Conservation (phyloP, 1,140 invertebrate genomes). For the Pseudomyrmex gracilis region DNA sequence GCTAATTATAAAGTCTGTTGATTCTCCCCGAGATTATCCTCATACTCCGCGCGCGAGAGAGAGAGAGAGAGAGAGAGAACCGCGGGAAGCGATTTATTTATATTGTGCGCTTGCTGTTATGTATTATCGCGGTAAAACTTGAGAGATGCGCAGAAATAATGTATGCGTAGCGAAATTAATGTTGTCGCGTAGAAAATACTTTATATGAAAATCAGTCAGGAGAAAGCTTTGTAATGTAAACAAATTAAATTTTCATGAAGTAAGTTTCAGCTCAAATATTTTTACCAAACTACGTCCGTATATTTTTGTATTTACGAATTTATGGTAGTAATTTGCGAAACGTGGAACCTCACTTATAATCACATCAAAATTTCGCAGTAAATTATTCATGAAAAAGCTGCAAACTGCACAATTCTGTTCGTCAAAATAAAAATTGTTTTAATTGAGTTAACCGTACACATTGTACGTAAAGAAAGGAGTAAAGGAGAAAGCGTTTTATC, state of each 20-base stretch:
- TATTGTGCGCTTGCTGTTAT: background rate
- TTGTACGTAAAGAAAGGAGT: no score
- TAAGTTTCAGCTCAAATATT: slow-evolving; percentile 34
- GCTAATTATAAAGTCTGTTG: slow-evolving; percentile 35
- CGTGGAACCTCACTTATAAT: background rate
- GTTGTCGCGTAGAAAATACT: background rate
- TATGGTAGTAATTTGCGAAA: background rate
- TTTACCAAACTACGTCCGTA: background rate
- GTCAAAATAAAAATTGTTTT: background rate
- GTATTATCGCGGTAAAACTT: slow-evolving; percentile 16
- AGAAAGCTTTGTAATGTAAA: background rate
- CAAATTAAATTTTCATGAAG: slow-evolving; percentile 24
- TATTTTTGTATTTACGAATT: background rate
- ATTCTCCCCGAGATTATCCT: slow-evolving; percentile 10
- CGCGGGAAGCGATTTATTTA: background rate
- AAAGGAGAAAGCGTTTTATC: background rate
- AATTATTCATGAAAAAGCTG: slow-evolving; percentile 16
- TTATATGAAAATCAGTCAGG: slow-evolving; percentile 5
- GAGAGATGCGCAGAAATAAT: background rate
- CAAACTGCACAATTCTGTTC: background rate
- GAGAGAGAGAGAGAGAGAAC: no score
- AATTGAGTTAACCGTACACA: no score
- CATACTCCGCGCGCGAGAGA: no score
- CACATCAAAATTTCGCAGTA: background rate
- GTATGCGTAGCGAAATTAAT: background rate